Evolutionary conservation across 1,140 invertebrate genomes (phyloP).

Genomic region (Sitobion miscanthi): DNA sequence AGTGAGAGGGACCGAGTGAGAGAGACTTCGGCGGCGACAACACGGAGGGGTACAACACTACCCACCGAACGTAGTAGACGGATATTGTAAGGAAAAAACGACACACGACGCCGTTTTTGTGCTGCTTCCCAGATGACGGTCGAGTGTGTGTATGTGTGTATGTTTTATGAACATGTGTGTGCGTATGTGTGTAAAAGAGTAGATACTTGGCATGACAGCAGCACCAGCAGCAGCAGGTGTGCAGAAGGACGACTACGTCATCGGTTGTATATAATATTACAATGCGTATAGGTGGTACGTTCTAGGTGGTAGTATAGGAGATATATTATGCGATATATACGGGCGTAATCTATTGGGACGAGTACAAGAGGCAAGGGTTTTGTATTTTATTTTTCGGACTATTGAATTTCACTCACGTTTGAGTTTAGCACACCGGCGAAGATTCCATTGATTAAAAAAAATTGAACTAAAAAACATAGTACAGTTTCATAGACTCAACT

Average conservation of each 20-base stretch:
- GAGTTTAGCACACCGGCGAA: neutral
- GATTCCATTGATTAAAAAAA: slow-evolving; percentile 11
- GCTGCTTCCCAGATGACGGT: slow-evolving; percentile 47
- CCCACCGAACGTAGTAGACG: slow-evolving; percentile 17
- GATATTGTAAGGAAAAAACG: slow-evolving; percentile 20
- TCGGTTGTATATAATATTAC: slow-evolving; percentile 45
- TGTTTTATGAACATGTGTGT: neutral
- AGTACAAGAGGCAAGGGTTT: neutral
- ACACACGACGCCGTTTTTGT: slow-evolving; percentile 47
- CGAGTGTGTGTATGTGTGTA: neutral
- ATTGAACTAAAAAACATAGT: neutral
- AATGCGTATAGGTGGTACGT: slow-evolving; percentile 6
- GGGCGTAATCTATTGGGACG: slow-evolving; percentile 18
- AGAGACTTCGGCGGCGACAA: neutral
- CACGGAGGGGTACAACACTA: slow-evolving; percentile 38
- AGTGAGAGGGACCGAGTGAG: neutral
- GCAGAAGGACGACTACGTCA: slow-evolving; percentile 46
- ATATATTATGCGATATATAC: slow-evolving; percentile 10
- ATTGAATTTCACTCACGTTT: neutral
- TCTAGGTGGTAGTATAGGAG: slow-evolving; percentile 12
- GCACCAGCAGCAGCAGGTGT: slow-evolving; percentile 45
- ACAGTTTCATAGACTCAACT: neutral
- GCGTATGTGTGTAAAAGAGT: neutral
- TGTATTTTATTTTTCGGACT: neutral
- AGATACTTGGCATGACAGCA: slow-evolving; percentile 31